phyloP scores from a whole-genome alignment of 1,140 invertebrate species.

The Hypsibius dujardini region DNA sequence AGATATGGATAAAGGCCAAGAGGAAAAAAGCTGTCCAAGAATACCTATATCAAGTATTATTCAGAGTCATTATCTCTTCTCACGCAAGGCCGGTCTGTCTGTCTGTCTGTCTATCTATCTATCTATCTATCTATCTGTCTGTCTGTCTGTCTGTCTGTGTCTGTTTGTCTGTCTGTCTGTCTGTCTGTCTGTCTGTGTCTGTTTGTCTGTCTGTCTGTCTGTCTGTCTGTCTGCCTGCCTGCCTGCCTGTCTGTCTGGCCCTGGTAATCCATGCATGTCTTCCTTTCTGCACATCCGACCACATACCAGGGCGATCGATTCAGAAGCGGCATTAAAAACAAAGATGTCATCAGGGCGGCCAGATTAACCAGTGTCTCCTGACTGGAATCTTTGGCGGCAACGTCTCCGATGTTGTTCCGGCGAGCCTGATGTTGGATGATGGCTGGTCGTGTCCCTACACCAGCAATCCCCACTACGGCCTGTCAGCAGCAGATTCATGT shows the following conservation, averaged over 20 bases:
- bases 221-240: too few relatives aligned
- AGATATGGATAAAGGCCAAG: conserved; percentile 61
- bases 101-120: too few relatives aligned
- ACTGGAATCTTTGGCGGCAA: conserved; percentile 76
- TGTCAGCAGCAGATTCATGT: conserved; percentile 33
- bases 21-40: conserved; percentile 49
- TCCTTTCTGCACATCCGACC: conserved; percentile 22
- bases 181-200: too few relatives aligned
- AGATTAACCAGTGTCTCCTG: conserved; percentile 90
- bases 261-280: too few relatives aligned
- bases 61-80: too few relatives aligned
- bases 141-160: too few relatives aligned
- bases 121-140: too few relatives aligned
- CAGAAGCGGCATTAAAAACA: conserved; percentile 48
- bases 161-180: too few relatives aligned
- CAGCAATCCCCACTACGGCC: conserved; percentile 61
- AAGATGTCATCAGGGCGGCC: conserved; percentile 53
- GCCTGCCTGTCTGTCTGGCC: too few relatives aligned
- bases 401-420: conserved; percentile 59
- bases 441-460: conserved; percentile 70
- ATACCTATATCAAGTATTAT: conserved; percentile 35
- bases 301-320: conserved; percentile 36
- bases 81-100: too few relatives aligned
- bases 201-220: too few relatives aligned
- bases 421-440: conserved; percentile 74